phyloP scores from a whole-genome alignment of 2,888 invertebrate genomes.

The Parasteatoda lunata region DNA sequence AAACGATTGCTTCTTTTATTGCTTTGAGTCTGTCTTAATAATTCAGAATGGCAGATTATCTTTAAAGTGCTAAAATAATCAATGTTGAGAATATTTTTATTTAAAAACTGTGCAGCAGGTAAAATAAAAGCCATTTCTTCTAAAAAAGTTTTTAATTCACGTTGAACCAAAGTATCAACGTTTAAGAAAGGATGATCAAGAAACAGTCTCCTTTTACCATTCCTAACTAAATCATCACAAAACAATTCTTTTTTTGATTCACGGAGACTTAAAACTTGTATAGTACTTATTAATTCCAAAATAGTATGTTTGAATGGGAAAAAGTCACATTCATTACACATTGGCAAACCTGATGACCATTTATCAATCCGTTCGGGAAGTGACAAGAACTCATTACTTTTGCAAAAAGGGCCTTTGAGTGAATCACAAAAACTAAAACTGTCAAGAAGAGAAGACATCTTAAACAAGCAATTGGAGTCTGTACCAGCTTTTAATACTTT shows the following conservation, averaged over 20 bases:
- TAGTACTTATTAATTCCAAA: constrained; percentile 29
- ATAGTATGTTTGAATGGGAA: not conserved
- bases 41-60: constrained; percentile 46
- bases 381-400: constrained; percentile 26
- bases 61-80: constrained; percentile 61
- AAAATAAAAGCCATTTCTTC: constrained; percentile 20
- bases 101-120: constrained; percentile 22
- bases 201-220: not conserved
- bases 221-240: not conserved
- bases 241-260: not conserved
- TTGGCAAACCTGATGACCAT: constrained; percentile 52
- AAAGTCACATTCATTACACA: constrained; percentile 20
- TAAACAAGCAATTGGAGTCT: constrained; percentile 12
- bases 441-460: constrained; percentile 28
- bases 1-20: constrained; percentile 64
- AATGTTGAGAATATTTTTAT: constrained; percentile 31
- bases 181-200: constrained; percentile 31
- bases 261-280: constrained; percentile 21
- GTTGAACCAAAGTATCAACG: not conserved
- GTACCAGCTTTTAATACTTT: constrained; percentile 27
- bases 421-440: constrained; percentile 43
- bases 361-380: constrained; percentile 35
- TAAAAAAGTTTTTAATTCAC: constrained; percentile 23
- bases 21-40: constrained; percentile 20
- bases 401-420: constrained; percentile 12